Evolutionary conservation across 2,113 vertebrate genomes (phyloP).

Genomic region (Gavia stellata): DNA sequence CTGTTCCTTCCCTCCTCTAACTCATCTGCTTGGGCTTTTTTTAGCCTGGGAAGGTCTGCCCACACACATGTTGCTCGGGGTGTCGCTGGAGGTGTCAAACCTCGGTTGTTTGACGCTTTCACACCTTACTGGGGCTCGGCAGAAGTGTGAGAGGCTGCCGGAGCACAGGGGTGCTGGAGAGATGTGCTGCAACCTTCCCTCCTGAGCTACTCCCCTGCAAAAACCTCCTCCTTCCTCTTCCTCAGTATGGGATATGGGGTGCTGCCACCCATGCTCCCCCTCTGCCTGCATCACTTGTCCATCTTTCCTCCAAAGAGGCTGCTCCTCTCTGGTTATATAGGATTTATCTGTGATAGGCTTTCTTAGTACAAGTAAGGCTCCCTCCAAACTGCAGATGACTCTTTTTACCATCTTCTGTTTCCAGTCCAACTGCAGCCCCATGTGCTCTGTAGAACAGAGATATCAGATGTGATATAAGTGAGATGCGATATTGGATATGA

Average conservation of each 20-base stretch:
- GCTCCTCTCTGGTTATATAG: neutral
- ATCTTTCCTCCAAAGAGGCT: neutral
- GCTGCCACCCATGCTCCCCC: neutral
- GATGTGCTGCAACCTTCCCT: neutral
- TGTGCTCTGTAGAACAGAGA: neutral
- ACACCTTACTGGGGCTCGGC: rapidly evolving
- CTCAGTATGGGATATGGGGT: neutral
- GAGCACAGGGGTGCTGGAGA: neutral
- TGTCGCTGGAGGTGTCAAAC: neutral
- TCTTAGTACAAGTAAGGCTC: neutral
- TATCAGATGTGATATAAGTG: rapidly evolving
- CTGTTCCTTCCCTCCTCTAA: neutral
- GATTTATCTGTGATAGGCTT: neutral
- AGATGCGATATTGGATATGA: neutral
- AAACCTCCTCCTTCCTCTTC: neutral
- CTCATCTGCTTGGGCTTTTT: neutral
- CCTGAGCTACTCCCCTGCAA: neutral
- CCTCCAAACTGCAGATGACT: neutral
- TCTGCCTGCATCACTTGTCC: neutral
- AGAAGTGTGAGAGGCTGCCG: neutral
- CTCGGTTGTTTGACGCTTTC: neutral
- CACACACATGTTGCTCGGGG: rapidly evolving
- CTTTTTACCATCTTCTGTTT: neutral
- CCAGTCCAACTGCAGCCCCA: rapidly evolving
- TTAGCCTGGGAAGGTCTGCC: neutral